phyloP scores from a whole-genome alignment of 2,113 vertebrate species.

The Paedocypris sp. region DNA sequence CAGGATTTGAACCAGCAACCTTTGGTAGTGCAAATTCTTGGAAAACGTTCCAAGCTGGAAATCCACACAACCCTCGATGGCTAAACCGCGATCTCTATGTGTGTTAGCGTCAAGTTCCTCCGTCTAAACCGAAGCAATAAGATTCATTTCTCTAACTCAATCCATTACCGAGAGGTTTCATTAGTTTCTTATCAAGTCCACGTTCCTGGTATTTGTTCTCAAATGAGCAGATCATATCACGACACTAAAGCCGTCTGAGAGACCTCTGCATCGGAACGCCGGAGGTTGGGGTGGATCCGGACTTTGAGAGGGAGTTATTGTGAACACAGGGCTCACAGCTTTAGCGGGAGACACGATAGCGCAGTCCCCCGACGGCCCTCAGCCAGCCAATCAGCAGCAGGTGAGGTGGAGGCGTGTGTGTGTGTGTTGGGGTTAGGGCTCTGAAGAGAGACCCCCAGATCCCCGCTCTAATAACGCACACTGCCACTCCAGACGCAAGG shows the following conservation, averaged over 20 bases:
- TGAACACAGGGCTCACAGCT: conserved; percentile 26
- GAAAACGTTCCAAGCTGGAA: too few relatives aligned
- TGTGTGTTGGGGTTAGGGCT: conserved; percentile 36
- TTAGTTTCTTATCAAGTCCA: conserved; percentile 14
- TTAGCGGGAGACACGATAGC: conserved; percentile 32
- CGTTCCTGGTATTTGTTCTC: conserved; percentile 22
- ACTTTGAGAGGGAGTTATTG: conserved; percentile 2
- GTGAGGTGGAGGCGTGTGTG: conserved; percentile 34
- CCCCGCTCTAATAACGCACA: conserved; percentile 65
- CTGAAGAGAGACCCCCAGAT: conserved; percentile 49
- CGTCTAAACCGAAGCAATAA: not conserved
- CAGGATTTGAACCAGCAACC: too few relatives aligned
- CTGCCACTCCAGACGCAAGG: conserved; percentile 56
- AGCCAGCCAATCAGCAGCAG: conserved; percentile 37
- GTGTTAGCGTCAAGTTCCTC: too few relatives aligned
- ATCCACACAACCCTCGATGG: too few relatives aligned
- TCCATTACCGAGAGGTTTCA: not conserved
- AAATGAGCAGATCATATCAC: not conserved
- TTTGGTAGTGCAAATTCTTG: too few relatives aligned
- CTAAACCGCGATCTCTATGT: too few relatives aligned
- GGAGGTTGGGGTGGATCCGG: not conserved
- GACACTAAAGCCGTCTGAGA: not conserved
- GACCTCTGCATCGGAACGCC: not conserved
- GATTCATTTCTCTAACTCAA: conserved; percentile 4
- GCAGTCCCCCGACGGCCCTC: conserved; percentile 28